Conservation (phyloP, 1,140 invertebrate genomes). For the Formica exsecta region DNA sequence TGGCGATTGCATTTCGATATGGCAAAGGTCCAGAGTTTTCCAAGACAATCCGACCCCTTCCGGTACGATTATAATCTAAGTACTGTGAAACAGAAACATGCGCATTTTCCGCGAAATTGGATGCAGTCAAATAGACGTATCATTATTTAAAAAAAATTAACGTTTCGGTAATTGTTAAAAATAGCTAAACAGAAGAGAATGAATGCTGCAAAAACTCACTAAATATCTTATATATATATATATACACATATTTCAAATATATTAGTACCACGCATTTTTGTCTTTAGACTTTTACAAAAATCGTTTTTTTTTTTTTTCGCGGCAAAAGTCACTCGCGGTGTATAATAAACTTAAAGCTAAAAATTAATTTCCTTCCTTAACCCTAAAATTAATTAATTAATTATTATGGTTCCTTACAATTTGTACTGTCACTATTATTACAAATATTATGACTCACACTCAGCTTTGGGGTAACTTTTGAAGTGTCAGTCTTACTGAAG, state of each 20-base stretch:
- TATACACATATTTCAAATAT: neutral
- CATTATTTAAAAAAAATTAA: constrained; percentile 1
- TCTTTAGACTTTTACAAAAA: neutral
- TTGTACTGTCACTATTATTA: constrained; percentile 74
- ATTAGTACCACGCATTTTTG: neutral
- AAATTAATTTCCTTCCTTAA: constrained; percentile 45
- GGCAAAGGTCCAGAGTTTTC: neutral
- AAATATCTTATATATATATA: constrained; percentile 38
- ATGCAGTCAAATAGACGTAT: neutral
- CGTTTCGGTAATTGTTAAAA: neutral
- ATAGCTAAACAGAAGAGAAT: neutral
- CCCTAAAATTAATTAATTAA: constrained; percentile 19
- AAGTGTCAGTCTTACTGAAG: constrained; percentile 53
- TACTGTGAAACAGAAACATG: constrained; percentile 12
- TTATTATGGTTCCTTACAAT: constrained; percentile 67
- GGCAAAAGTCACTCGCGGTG: neutral
- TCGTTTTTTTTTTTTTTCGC: neutral
- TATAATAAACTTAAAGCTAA: constrained; percentile 40
- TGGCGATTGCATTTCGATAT: neutral
- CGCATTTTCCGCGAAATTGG: neutral
- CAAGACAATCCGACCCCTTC: neutral
- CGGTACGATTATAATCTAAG: neutral
- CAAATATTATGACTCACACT: constrained; percentile 64
- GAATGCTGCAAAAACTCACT: neutral
- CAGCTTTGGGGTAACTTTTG: constrained; percentile 72